Evolutionary conservation across 30 jellyfish, hydroid and myxozoan species (phyloP).

Genomic region (Sanderia malayensis): DNA sequence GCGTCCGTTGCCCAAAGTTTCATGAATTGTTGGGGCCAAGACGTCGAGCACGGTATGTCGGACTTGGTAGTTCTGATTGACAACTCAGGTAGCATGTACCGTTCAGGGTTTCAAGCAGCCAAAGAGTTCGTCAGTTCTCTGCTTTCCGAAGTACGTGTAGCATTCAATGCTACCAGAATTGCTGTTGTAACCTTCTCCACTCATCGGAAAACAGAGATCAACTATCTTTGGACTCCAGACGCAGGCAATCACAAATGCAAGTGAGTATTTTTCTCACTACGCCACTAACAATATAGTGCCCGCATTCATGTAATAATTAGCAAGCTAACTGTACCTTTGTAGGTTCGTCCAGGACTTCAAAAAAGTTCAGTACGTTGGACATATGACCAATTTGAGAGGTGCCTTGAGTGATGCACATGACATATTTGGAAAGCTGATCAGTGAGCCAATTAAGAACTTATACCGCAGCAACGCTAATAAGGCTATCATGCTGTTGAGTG

Average conservation of each 20-base stretch:
- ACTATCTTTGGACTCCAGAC: constrained; percentile 58
- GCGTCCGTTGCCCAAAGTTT: constrained; percentile 10
- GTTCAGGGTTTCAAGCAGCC: constrained; percentile 56
- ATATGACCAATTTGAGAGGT: constrained; percentile 45
- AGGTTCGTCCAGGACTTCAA: constrained; percentile 48
- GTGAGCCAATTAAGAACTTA: constrained; percentile 22
- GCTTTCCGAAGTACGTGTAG: constrained; percentile 54
- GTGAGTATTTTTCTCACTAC: not conserved
- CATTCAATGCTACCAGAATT: constrained; percentile 75
- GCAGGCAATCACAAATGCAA: constrained; percentile 54
- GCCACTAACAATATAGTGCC: no score
- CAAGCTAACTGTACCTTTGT: no score
- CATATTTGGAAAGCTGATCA: constrained; percentile 42
- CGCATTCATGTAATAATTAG: no score
- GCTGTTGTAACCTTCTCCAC: constrained; percentile 71
- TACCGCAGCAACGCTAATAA: constrained; percentile 52
- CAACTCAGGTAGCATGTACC: constrained; percentile 75
- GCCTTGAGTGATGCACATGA: constrained; percentile 64
- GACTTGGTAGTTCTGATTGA: constrained; percentile 73
- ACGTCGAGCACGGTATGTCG: constrained; percentile 75
- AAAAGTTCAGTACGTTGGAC: constrained; percentile 21
- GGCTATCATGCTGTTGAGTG: constrained; percentile 57
- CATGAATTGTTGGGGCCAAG: constrained; percentile 74
- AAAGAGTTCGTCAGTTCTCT: constrained; percentile 50
- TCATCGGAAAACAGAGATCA: constrained; percentile 21